Percentiles rank a stretch among this genome's conserved stretches.
Evolutionary conservation across 2,888 invertebrate genomes (phyloP).

Genomic region (Pheosia gnoma): DNA sequence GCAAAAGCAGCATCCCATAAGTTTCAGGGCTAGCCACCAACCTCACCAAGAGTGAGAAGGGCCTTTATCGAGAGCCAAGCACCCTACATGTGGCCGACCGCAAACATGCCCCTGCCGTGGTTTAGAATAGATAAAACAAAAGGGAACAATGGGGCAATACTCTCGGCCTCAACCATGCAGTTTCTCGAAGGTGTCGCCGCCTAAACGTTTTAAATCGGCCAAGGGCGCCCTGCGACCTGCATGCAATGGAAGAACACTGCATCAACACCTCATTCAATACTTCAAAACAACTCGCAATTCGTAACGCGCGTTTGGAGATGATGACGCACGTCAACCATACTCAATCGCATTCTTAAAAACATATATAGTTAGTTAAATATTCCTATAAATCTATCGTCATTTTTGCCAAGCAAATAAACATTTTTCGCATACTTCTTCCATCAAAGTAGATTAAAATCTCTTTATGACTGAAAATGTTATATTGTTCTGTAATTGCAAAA

Average conservation of each 20-base stretch:
- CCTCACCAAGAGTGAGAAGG: conserved; percentile 15
- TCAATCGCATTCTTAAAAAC: no score
- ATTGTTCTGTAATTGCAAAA: no score
- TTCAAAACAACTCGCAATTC: background rate
- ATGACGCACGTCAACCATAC: background rate
- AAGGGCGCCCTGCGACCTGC: conserved; percentile 63
- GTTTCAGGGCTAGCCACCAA: no score
- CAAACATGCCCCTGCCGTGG: conserved; percentile 43
- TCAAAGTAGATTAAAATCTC: no score
- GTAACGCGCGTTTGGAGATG: background rate
- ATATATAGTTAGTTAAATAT: no score
- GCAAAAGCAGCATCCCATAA: no score
- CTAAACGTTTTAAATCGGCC: conserved; percentile 75
- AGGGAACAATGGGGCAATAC: conserved; percentile 68
- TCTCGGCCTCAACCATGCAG: conserved; percentile 48
- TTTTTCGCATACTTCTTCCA: no score
- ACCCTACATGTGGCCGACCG: conserved; percentile 24
- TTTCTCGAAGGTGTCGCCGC: conserved; percentile 47
- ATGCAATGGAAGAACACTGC: conserved; percentile 36
- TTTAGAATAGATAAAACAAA: conserved; percentile 54
- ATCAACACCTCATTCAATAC: background rate
- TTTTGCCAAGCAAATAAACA: no score
- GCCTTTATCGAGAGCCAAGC: conserved; percentile 23
- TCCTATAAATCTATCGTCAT: no score
- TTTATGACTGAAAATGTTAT: no score